Evolutionary conservation across 2,888 invertebrate genomes (phyloP).

Genomic region (Apamea epomidion): DNA sequence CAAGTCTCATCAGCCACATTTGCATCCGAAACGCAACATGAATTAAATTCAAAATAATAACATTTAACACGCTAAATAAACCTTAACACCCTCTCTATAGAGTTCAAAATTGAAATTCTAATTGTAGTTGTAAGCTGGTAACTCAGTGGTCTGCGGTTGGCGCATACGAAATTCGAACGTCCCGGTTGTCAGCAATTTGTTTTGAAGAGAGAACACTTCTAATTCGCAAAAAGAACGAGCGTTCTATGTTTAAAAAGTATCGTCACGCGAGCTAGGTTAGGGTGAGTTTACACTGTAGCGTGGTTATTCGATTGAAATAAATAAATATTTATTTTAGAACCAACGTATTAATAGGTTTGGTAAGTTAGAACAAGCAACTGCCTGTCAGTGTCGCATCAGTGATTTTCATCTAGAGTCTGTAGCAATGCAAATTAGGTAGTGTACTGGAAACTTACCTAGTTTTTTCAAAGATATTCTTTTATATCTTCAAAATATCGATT

Average conservation of each 20-base stretch:
- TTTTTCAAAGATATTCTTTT: not conserved
- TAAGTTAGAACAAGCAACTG: not conserved
- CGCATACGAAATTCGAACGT: slow-evolving; percentile 86
- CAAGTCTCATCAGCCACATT: slow-evolving; percentile 86
- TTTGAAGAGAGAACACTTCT: slow-evolving; percentile 89
- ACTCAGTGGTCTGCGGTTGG: slow-evolving; percentile 76
- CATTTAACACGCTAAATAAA: slow-evolving; percentile 54
- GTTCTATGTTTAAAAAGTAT: slow-evolving; percentile 88
- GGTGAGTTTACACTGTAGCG: slow-evolving; percentile 61
- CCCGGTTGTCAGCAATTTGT: slow-evolving; percentile 90
- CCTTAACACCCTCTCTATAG: slow-evolving; percentile 53
- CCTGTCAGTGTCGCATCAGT: not conserved
- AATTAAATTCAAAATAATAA: slow-evolving; percentile 81
- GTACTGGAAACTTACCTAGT: not conserved
- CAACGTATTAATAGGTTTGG: not conserved
- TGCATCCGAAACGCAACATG: slow-evolving; percentile 84
- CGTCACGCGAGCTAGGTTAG: slow-evolving; percentile 85
- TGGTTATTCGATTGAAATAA: not conserved
- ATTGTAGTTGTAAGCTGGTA: slow-evolving; percentile 47
- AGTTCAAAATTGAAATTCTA: slow-evolving; percentile 57
- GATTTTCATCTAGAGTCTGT: not conserved
- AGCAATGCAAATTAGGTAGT: not conserved
- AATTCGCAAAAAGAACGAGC: slow-evolving; percentile 89
- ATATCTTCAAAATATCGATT: not conserved
- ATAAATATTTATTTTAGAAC: slow-evolving; percentile 7